Base-by-base conservation (phyloP, 2,888 invertebrate genomes). In the Tetheella fluctuosa region DNA sequence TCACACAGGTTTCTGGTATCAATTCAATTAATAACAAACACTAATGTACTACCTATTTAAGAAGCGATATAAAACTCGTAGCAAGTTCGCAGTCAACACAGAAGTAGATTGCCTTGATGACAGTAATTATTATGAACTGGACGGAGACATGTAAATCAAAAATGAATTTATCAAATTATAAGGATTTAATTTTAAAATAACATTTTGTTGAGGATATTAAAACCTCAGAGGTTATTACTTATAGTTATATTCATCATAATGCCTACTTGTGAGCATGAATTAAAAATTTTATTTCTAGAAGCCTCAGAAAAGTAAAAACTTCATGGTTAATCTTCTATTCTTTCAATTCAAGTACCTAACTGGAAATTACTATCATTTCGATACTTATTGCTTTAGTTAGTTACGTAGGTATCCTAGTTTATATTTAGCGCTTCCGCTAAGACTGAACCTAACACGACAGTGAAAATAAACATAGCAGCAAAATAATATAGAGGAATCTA, bases 41-140 rank as follows among this genome's bases (percentile, higher is more conserved):
- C 53, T 52, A 52, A 13, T 70, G 66, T 64, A 64, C 59, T 60
- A 65, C 69, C 15, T 42, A 13, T 48, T 42, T 39, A 57, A 52
- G 20, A 30, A 13, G 34, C 30, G 60, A 20, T 23, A 54, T 59
- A 58, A 53, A 57, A 57, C 60, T 57, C 59, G 61, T 59, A 42
- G 62, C 55, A 60, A 17, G 58, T 54, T 13, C 53, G 60, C 57
- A 52, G 48, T 7, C 34, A 54, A 58, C 61, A 65, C 34, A 58
- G 25, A 60, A 69, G 67, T 61, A 54, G 79, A 70, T 78, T 60
- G 65, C 79, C 81, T 79, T 76, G 79, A 79, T 77, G 69, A 71
- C 69, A 55, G 61, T 71, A 67, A 72, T n/a, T 54, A 17, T 62
- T 39, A 58, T 42, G 52, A 56, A 13, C 17, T 34, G 20, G 54